Conservation (phyloP, 2,113 vertebrate species). For the Cichladusa arquata region DNA sequence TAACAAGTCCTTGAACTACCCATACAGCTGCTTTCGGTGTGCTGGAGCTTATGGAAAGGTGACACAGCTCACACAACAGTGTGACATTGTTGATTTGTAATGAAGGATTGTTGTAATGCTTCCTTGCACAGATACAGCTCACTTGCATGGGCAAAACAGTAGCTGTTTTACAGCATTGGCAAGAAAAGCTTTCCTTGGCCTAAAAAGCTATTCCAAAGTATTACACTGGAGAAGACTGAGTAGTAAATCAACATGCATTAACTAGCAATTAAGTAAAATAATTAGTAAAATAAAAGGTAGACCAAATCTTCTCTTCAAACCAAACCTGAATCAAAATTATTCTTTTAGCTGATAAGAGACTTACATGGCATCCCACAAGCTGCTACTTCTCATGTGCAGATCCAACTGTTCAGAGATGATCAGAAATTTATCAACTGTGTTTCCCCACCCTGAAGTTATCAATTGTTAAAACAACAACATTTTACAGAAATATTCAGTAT, state of each 20-base stretch:
- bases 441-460: background rate
- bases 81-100: background rate
- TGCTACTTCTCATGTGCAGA: background rate
- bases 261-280: background rate
- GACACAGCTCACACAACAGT: background rate
- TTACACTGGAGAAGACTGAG: background rate
- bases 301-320: background rate
- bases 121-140: background rate
- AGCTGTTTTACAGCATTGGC: fast-evolving
- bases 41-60: background rate
- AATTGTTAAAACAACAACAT: background rate
- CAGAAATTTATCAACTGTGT: background rate
- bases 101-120: background rate
- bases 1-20: background rate
- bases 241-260: background rate
- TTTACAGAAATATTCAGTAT: background rate
- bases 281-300: background rate
- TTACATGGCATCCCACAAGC: background rate
- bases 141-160: background rate
- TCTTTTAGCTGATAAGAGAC: background rate
- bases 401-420: background rate
- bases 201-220: background rate
- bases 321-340: background rate
- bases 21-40: background rate
- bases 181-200: background rate